phyloP scores from a whole-genome alignment of 1,140 invertebrate species.

The Halictus rubicundus region DNA sequence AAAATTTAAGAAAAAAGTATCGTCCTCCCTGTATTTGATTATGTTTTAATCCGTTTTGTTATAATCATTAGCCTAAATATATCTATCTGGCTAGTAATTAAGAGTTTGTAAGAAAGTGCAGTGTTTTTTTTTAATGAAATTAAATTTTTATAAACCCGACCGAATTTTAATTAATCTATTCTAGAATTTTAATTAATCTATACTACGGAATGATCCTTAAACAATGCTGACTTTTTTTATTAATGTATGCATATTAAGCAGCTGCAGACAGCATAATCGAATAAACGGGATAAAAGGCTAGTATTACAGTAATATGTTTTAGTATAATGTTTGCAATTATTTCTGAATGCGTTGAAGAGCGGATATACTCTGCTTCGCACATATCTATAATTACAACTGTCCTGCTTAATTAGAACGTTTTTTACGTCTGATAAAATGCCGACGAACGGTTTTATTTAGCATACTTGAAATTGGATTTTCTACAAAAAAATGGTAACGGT shows the following conservation, averaged over 20 bases:
- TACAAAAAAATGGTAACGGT: not conserved
- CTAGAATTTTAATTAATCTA: too few species aligned
- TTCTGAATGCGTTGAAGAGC: conserved; percentile 14
- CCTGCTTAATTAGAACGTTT: conserved; percentile 18
- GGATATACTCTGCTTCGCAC: conserved; percentile 11
- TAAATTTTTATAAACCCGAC: too few species aligned
- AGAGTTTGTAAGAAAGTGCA: too few species aligned
- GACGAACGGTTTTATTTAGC: not conserved
- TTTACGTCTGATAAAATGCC: not conserved
- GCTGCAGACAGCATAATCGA: not conserved
- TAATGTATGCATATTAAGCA: not conserved
- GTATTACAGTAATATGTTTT: not conserved
- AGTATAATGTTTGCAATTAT: conserved; percentile 25
- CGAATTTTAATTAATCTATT: too few species aligned
- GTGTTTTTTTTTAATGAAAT: too few species aligned
- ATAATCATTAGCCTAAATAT: too few species aligned
- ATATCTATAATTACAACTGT: conserved; percentile 11
- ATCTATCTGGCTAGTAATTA: too few species aligned
- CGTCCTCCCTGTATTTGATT: too few species aligned
- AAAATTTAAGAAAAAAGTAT: too few species aligned
- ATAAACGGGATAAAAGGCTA: not conserved
- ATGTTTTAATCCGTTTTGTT: too few species aligned
- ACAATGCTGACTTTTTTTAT: not conserved
- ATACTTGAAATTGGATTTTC: not conserved
- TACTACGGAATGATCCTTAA: not conserved